Conservation (phyloP, 2,888 invertebrate species). For the Molorchus minor region DNA sequence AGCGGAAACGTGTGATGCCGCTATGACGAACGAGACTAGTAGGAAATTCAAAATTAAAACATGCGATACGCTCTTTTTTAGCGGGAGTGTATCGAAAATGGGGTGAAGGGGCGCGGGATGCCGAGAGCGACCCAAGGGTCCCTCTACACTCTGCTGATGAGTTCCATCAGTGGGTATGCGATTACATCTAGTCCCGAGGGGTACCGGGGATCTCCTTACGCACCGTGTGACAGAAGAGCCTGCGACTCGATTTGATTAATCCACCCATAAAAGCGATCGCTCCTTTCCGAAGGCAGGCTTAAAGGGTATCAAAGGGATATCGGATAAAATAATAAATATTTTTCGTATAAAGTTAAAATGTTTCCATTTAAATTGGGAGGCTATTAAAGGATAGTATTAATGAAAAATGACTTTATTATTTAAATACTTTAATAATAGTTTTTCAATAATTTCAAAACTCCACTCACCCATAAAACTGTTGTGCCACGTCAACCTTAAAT, state of each 20-base stretch:
- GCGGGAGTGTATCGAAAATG: slow-evolving; percentile 5
- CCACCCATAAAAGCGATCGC: slow-evolving; percentile 56
- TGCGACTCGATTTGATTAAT: slow-evolving; percentile 58
- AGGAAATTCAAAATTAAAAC: slow-evolving; percentile 48
- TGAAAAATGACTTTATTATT: too few species aligned
- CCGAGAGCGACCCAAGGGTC: slow-evolving; percentile 38
- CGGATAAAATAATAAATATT: too few species aligned
- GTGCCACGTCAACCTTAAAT: too few species aligned
- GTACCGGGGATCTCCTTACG: slow-evolving; percentile 56
- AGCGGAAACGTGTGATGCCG: slow-evolving; percentile 1
- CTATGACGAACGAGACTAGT: slow-evolving; percentile 26
- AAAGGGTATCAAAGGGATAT: slow-evolving; percentile 2
- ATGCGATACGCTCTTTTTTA: slow-evolving; percentile 41
- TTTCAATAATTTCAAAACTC: too few species aligned
- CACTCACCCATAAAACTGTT: too few species aligned
- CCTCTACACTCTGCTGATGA: slow-evolving; percentile 56
- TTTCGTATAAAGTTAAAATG: too few species aligned
- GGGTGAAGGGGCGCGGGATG: slow-evolving; percentile 8
- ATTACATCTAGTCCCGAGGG: slow-evolving; percentile 54
- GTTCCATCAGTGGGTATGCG: slow-evolving; percentile 56
- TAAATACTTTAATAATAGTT: too few species aligned
- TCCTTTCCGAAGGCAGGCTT: slow-evolving; percentile 30
- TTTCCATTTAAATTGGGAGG: too few species aligned
- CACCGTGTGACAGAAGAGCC: slow-evolving; percentile 56
- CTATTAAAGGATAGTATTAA: too few species aligned